A percentile compares a stretch with the other conserved stretches of the same genome.
Conservation (phyloP, 2,888 invertebrate species). For the Terebella lapidaria region DNA sequence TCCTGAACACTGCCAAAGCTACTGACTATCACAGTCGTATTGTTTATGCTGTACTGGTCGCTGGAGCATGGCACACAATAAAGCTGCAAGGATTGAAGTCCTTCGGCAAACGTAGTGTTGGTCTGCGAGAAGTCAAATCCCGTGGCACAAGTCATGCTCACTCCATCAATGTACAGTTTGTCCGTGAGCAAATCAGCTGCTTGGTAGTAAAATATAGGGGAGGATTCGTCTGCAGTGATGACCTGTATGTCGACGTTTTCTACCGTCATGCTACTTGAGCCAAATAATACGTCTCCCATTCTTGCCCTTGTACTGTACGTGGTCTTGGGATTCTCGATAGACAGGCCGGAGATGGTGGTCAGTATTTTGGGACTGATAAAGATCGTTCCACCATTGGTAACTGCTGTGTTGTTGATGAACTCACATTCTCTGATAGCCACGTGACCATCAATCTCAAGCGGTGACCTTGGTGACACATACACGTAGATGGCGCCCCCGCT, state of each 20-base stretch:
- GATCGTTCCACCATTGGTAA: constrained; percentile 17
- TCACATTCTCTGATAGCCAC: constrained; percentile 7
- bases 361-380: constrained; percentile 10
- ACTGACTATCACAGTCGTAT: background rate
- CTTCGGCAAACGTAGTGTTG: constrained; percentile 9
- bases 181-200: constrained; percentile 6
- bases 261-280: constrained; percentile 7
- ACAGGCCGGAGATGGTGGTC: background rate
- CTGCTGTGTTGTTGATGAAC: constrained; percentile 18
- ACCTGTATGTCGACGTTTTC: background rate
- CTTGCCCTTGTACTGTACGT: background rate
- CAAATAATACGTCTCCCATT: constrained; percentile 10
- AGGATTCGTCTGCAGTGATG: background rate
- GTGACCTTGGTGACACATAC: background rate
- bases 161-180: background rate
- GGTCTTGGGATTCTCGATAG: background rate
- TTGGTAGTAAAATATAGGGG: constrained; percentile 9
- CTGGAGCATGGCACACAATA: constrained; percentile 6
- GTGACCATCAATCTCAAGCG: constrained; percentile 3
- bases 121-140: background rate
- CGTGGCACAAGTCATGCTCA: constrained; percentile 7
- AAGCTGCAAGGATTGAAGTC: constrained; percentile 11
- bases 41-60: constrained; percentile 12
- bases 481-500: constrained; percentile 15
- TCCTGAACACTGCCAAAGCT: background rate